Conservation (phyloP, 2,888 invertebrate species). For the Tuta absoluta region DNA sequence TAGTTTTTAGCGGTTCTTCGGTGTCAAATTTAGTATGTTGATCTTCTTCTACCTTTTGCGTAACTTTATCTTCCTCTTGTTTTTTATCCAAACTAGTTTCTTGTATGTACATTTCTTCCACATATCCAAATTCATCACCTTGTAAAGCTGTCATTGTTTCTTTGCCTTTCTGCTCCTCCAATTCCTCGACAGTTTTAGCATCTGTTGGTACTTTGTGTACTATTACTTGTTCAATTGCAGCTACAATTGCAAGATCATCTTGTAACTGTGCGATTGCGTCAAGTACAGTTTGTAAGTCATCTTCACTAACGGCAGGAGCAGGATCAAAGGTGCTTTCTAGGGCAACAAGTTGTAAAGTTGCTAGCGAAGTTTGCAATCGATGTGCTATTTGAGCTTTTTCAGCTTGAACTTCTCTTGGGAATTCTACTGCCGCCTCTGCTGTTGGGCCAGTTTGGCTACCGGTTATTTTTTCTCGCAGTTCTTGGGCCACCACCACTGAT, state of each 20-base stretch:
- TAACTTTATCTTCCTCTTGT: neutral
- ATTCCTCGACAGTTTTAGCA: neutral
- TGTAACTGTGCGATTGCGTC: slow-evolving; percentile 21
- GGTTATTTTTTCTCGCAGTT: slow-evolving; percentile 27
- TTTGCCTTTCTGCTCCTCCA: neutral
- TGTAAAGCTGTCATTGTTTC: neutral
- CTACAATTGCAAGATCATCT: slow-evolving; percentile 21
- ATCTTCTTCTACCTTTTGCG: neutral
- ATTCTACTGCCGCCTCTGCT: neutral
- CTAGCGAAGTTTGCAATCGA: slow-evolving; percentile 20
- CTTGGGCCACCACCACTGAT: slow-evolving; percentile 30
- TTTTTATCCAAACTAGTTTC: neutral
- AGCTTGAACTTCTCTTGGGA: neutral
- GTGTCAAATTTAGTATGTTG: neutral
- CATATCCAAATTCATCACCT: neutral
- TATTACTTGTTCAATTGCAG: slow-evolving; percentile 1
- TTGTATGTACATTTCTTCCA: neutral
- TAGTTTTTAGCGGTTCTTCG: neutral
- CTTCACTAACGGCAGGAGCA: slow-evolving; percentile 15
- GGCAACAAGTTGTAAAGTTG: slow-evolving; percentile 16
- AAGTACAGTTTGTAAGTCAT: slow-evolving; percentile 10
- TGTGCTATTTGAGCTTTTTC: slow-evolving; percentile 22
- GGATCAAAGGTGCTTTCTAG: slow-evolving; percentile 17
- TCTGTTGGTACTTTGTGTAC: slow-evolving; percentile 12
- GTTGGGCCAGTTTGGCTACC: neutral